Evolutionary conservation across 2,113 vertebrate genomes (phyloP).

Genomic region (Scomber scombrus): DNA sequence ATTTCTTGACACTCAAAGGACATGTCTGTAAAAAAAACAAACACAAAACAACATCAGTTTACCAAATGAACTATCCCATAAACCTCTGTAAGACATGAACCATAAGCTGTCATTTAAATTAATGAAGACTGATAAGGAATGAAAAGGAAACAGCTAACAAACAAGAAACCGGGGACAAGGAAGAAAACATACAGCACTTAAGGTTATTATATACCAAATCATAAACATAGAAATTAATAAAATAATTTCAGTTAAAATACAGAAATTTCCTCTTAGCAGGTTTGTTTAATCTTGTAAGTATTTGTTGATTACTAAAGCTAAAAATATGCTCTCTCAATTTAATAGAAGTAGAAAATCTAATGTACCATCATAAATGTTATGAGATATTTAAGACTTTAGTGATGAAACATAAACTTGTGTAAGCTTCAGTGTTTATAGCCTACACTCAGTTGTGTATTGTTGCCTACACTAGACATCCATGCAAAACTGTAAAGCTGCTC

Average conservation of each 20-base stretch:
- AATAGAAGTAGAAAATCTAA: background rate
- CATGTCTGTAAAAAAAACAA: background rate
- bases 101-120: too few relatives aligned
- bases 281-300: background rate
- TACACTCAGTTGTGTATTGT: too few relatives aligned
- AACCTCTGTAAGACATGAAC: background rate
- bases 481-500: background rate
- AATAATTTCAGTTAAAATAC: too few relatives aligned
- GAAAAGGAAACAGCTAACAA: too few relatives aligned
- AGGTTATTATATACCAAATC: background rate
- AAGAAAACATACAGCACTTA: background rate
- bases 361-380: background rate
- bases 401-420: background rate
- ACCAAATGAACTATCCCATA: background rate
- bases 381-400: background rate
- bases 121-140: too few relatives aligned
- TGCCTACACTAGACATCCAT: too few relatives aligned
- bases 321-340: too few relatives aligned
- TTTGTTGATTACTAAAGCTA: background rate
- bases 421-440: too few relatives aligned
- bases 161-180: background rate
- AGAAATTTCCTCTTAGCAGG: too few relatives aligned
- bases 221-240: too few relatives aligned
- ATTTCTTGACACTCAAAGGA: background rate
- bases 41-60: background rate